These are phyloP conservation scores for Orthonyx spaldingii DNA, from an alignment of 2,113 vertebrate species.

Conservation along the genomic window DNA sequence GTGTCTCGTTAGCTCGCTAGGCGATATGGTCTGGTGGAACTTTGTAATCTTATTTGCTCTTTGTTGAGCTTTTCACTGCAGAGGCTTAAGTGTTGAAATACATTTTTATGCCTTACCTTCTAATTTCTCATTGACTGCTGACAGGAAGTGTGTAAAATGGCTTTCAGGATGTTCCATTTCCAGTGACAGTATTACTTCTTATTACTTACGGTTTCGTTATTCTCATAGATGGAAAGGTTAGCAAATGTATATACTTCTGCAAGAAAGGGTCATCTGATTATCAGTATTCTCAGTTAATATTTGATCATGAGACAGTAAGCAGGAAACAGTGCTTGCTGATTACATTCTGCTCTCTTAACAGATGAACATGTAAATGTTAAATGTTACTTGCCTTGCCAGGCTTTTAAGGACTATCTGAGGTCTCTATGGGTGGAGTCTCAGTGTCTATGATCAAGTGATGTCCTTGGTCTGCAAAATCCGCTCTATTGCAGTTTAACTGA, in stretches of 20 bases:
- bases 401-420: constrained; percentile 8
- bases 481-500: background rate
- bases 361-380: constrained; percentile 28
- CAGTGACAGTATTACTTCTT: background rate
- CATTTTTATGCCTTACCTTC: background rate
- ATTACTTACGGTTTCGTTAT: background rate
- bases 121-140: background rate
- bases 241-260: background rate
- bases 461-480: constrained; percentile 18
- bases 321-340: constrained; percentile 32
- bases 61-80: background rate
- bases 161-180: background rate
- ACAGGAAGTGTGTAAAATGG: background rate
- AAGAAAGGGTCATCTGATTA: constrained; percentile 23
- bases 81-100: background rate
- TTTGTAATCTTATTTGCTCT: background rate
- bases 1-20: background rate
- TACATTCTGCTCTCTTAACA: constrained; percentile 28
- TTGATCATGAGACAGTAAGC: constrained; percentile 55
- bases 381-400: constrained; percentile 5
- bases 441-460: background rate
- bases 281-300: constrained; percentile 65
- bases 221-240: constrained; percentile 37
- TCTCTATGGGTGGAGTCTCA: constrained; percentile 34
- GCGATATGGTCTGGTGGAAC: background rate